Evolutionary conservation across 2,113 vertebrate species (phyloP), one percentile per base, ranked within the genome.

Genomic region (Albula glossodonta): DNA sequence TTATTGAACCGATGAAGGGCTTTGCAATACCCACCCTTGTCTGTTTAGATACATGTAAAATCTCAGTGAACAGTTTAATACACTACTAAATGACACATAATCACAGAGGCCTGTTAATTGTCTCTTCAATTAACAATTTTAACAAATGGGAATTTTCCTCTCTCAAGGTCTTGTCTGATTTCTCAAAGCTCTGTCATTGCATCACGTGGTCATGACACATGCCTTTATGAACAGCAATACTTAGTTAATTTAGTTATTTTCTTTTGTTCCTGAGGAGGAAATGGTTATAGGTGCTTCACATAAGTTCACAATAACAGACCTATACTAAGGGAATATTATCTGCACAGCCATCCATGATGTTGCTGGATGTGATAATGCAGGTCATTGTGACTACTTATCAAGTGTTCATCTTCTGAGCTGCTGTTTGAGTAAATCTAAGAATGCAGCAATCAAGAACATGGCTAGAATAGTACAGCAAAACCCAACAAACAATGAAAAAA

Each of bases 41-140:
- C 51, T 78, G 51, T 56, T 78, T 78, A 84, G 70, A 57, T 74
- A 53, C 13, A 12, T 19, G 83, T 51, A 57, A 56, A 51, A 57
- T 78, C 51, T 31, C 74, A 56, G 70, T 52, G 31, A 78, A 19
- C 51, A 56, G 83, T 84, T 78, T 79, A 84, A 84, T 84, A 51
- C 41, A 53, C 83, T 79, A 51, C 50, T 78, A 78, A 84, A 84
- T 57, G 51, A 52, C 70, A 57, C 52, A 13, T 79, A 78, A 56
- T 57, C 83, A 78, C 22, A 51, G 74, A 31, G 70, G 53, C 50
- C 70, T 79, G 83, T 57, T 84, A 84, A 84, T 78, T 84, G 74
- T 56, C 70, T 53, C 51, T 51, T 49, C 15, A 15, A 8, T 17
- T n/a, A n/a, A n/a, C n/a, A n/a, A n/a, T n/a, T n/a, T n/a, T n/a